Percentiles rank a stretch among this genome's conserved stretches.
Conservation (phyloP, 2,888 invertebrate genomes). For the Anoplius nigerrimus region DNA sequence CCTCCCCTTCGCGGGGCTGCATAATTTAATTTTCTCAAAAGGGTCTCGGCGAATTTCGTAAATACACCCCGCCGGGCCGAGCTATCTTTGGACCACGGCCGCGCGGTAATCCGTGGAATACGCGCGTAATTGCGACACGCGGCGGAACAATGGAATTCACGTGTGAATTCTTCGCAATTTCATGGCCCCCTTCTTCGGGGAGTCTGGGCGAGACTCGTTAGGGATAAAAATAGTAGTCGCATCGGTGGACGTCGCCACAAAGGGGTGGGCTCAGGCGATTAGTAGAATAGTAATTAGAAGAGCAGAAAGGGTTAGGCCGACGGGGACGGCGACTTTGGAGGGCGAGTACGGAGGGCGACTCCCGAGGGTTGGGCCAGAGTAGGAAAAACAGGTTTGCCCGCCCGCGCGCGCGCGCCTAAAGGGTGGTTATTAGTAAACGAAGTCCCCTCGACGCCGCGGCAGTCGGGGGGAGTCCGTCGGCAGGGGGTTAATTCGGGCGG, state of each 20-base stretch:
- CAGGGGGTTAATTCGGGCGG: neutral
- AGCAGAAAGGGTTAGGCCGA: neutral
- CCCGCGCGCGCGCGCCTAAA: too few species aligned
- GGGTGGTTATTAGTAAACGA: slow-evolving; percentile 21
- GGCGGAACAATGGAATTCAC: too few species aligned
- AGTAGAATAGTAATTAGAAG: slow-evolving; percentile 26
- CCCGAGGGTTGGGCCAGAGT: slow-evolving; percentile 18
- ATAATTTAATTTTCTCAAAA: too few species aligned
- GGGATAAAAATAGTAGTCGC: slow-evolving; percentile 13
- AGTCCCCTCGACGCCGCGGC: neutral
- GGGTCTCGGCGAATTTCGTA: too few species aligned
- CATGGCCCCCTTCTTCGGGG: slow-evolving; percentile 7
- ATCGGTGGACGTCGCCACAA: slow-evolving; percentile 1
- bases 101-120: too few species aligned
- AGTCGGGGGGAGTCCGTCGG: neutral
- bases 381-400: slow-evolving; percentile 10
- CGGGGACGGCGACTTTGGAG: too few species aligned
- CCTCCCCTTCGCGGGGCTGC: too few species aligned
- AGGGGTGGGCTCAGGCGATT: slow-evolving; percentile 18
- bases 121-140: too few species aligned
- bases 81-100: too few species aligned
- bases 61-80: too few species aligned
- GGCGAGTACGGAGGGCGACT: slow-evolving; percentile 3
- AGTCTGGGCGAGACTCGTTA: slow-evolving; percentile 19
- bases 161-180: neutral